phyloP scores from a whole-genome alignment of 2,113 vertebrate species.

The Plestiodon gilberti region DNA sequence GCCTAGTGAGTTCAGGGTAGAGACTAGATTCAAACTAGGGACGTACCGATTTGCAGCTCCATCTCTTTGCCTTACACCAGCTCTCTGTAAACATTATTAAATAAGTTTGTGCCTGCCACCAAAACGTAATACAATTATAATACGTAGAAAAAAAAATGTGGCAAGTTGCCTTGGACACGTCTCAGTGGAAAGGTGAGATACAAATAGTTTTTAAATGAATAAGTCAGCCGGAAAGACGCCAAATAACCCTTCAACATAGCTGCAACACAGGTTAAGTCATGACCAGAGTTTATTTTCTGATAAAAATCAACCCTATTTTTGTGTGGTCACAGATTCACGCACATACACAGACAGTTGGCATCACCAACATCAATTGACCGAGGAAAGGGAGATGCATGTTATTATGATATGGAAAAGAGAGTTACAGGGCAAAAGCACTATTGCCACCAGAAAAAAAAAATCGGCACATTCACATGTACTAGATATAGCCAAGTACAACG shows the following conservation, averaged over 20 bases:
- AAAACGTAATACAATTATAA: no score
- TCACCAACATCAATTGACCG: not conserved
- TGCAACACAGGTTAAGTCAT: constrained; percentile 13
- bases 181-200: no score
- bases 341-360: not conserved
- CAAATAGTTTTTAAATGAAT: no score
- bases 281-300: constrained; percentile 44
- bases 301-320: constrained; percentile 26
- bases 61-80: no score
- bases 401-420: not conserved
- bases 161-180: no score
- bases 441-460: not conserved
- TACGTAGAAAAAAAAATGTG: no score
- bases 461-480: not conserved
- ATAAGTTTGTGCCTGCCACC: no score
- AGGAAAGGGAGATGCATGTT: not conserved
- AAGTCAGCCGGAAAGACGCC: not conserved
- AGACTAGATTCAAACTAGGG: no score
- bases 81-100: no score
- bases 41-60: no score
- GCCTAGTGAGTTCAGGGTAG: no score
- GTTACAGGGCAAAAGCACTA: not conserved
- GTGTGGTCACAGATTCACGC: constrained; percentile 25
- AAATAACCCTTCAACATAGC: not conserved
- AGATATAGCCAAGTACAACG: not conserved